Conservation (phyloP, 2,113 vertebrate genomes). For the Chauna torquata region DNA sequence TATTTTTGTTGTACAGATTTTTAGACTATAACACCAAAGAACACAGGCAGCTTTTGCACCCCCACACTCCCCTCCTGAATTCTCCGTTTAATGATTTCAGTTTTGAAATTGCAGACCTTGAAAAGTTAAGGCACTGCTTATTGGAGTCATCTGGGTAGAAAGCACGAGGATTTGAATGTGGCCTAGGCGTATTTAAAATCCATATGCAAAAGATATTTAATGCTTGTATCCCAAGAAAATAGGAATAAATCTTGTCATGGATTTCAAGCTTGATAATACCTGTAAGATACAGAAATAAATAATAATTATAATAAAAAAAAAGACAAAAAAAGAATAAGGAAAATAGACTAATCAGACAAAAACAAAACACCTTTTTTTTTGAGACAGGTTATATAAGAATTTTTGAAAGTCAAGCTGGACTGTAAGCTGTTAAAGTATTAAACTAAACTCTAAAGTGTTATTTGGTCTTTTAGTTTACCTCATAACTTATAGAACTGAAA, state of each 20-base stretch:
- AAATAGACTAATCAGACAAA: not conserved
- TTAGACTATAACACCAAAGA: not conserved
- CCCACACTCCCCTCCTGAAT: not conserved
- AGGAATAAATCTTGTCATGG: not conserved
- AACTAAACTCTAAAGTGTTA: not conserved
- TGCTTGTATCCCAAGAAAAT: not conserved
- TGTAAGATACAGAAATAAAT: not conserved
- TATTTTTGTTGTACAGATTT: not conserved
- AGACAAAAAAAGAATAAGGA: not conserved
- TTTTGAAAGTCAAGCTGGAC: not conserved
- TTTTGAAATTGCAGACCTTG: not conserved
- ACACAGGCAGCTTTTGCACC: rapidly evolving
- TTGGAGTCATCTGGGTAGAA: not conserved
- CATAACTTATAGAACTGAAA: not conserved
- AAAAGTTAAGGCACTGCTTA: not conserved
- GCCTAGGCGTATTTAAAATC: not conserved
- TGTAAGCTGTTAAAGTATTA: not conserved
- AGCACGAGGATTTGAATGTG: rapidly evolving
- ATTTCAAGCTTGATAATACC: not conserved
- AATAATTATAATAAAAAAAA: not conserved
- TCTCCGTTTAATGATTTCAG: not conserved
- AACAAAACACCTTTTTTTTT: not conserved
- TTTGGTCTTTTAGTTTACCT: not conserved
- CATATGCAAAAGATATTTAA: not conserved
- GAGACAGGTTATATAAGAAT: not conserved